A percentile compares a stretch with the other conserved stretches of the same genome.
These are phyloP conservation scores for Chromis chromis DNA, from an alignment of 2,797 vertebrate genomes.

Conservation along the genomic window DNA sequence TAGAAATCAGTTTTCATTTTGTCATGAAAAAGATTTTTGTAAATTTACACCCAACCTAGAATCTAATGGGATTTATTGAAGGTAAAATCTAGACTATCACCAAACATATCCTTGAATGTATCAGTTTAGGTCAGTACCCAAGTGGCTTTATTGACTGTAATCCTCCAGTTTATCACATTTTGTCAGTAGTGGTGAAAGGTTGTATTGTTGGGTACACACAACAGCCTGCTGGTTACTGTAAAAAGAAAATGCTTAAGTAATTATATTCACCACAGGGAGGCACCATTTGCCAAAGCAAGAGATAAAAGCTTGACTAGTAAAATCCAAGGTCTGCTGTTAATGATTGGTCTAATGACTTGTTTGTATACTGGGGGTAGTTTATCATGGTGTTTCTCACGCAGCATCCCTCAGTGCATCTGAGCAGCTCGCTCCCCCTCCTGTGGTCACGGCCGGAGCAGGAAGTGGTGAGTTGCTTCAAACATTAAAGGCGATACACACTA, in stretches of 20 bases:
- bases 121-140: neutral
- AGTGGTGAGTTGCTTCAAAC: conserved; percentile 75
- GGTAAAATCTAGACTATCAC: neutral
- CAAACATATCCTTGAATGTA: neutral
- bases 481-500: conserved; percentile 1
- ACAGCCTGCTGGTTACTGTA: neutral
- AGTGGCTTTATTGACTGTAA: neutral
- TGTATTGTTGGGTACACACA: neutral
- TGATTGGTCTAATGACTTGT: neutral
- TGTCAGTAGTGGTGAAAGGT: neutral
- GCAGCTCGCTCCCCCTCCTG: conserved; percentile 38
- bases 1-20: too few relatives aligned
- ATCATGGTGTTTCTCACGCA: conserved; percentile 52
- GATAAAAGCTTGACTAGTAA: neutral
- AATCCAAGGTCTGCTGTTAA: neutral
- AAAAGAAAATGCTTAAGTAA: neutral
- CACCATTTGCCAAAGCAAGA: neutral
- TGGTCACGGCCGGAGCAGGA: conserved; percentile 67
- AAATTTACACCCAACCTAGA: too few relatives aligned
- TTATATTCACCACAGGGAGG: conserved; percentile 4
- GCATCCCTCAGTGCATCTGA: conserved; percentile 58
- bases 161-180: neutral
- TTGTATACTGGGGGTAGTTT: neutral
- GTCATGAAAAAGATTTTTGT: too few relatives aligned
- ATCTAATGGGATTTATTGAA: neutral